A percentile compares a stretch with the other conserved stretches of the same genome.
Conservation (phyloP, 2,888 invertebrate species). For the Plebejus argus region DNA sequence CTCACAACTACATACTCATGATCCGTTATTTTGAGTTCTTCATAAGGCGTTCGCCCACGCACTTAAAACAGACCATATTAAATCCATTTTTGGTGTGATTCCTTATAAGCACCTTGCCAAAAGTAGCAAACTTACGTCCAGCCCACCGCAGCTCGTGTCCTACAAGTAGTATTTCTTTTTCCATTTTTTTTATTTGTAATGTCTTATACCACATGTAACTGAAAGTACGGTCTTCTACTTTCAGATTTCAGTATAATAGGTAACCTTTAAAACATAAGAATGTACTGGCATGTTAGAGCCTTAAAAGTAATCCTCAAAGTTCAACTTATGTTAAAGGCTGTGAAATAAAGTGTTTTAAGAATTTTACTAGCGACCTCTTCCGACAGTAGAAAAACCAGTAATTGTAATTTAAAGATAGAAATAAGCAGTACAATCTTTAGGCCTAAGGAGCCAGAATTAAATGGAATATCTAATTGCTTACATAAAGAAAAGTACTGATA, state of each 20-base stretch:
- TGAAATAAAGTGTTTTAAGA: slow-evolving; percentile 2
- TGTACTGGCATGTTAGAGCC: slow-evolving; percentile 7
- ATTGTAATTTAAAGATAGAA: slow-evolving; percentile 2
- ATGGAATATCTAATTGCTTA: not conserved
- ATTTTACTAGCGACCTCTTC: slow-evolving; percentile 19
- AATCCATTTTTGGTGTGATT: not conserved
- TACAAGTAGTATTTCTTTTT: not conserved
- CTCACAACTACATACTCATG: not conserved
- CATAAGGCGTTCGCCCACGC: not conserved
- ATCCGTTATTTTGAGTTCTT: not conserved
- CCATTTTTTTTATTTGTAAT: not conserved
- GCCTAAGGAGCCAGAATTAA: not conserved
- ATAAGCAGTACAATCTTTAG: not conserved
- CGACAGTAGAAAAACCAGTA: not conserved
- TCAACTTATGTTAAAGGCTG: slow-evolving; percentile 10
- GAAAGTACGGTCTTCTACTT: not conserved
- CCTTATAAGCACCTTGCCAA: not conserved
- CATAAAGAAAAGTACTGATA: no score
- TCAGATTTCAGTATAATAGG: not conserved
- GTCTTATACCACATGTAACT: not conserved
- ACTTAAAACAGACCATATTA: not conserved
- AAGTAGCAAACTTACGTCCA: not conserved
- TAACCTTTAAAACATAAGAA: not conserved
- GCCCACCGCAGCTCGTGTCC: not conserved
- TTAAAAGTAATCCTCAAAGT: slow-evolving; percentile 8